Evolutionary conservation across 2,113 vertebrate species (phyloP), one percentile per base, ranked within the genome.

Genomic region (Mungos mungo): DNA sequence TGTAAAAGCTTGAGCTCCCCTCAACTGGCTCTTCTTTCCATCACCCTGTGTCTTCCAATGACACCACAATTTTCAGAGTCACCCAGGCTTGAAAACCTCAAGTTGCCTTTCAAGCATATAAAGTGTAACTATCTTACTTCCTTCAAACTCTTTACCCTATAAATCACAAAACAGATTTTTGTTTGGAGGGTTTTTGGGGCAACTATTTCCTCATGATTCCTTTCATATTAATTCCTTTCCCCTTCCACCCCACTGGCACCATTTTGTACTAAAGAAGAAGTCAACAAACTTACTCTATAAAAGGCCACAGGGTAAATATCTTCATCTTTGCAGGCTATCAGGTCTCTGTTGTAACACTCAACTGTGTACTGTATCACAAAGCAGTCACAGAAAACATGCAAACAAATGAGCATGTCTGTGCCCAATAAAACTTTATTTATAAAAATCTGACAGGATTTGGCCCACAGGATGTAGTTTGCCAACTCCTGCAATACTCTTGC

Each of bases 51-150:
- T 76, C 80, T 96, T 23, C 52, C 79, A 97, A 76, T 87, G 95
- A 96, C 90, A 97, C 65, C 87, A 93, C 93, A 90, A 97, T 97
- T 95, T 97, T 96, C 87, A 74, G 60, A 98, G 52, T 86, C 65
- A 74, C 50, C n/a, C 90, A 94, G 87, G 74, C 93, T 93, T 97
- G 68, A 96, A 96, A 95, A 88, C 57, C 35, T 90, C n/a, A 83
- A 96, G 87, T 89, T 91, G 41, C 54, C 47, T 84, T 79, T 95
- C 63, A 97, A 89, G 45, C 33, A 91, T 71, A 97, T 63, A 41
- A 92, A 96, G 83, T 76, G 7, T 54, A 95, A 91, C 19, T 68
- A 63, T 93, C 35, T 65, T 77, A 38, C 71, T 95, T 89, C 81
- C 60, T 89, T 87, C 68, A 74, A 87, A 93, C 45, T 19, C 23